Evolutionary conservation across 2,888 invertebrate species (phyloP).

Genomic region (Drosophila setosimentum): DNA sequence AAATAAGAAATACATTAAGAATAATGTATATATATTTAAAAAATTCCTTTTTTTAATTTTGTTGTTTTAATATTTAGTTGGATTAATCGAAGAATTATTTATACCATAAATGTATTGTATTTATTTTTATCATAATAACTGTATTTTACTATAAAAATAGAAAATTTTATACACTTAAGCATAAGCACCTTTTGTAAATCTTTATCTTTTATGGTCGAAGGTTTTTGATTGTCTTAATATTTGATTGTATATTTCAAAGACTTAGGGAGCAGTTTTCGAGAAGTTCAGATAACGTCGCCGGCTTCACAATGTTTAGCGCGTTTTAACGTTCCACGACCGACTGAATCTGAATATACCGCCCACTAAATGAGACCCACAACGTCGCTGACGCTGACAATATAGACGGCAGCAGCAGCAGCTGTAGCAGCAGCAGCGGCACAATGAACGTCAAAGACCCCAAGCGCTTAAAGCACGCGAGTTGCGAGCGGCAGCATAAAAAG

Average conservation of each 20-base stretch:
- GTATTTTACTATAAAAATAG: neutral
- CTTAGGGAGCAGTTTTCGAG: constrained; percentile 15
- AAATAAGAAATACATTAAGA: neutral
- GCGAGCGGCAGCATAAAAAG: constrained; percentile 65
- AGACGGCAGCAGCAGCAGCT: constrained; percentile 12
- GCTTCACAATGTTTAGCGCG: constrained; percentile 54
- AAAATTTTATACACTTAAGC: neutral
- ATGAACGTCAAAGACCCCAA: constrained; percentile 47
- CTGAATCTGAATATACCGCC: constrained; percentile 68
- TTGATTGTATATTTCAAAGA: constrained; percentile 9
- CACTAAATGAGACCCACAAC: constrained; percentile 52
- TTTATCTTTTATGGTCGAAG: constrained; percentile 12
- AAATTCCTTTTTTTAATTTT: too few species aligned
- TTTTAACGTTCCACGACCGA: constrained; percentile 61
- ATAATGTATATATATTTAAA: neutral
- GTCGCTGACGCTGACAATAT: constrained; percentile 17
- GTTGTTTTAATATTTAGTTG: neutral
- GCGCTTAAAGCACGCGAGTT: constrained; percentile 69
- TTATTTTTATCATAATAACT: neutral
- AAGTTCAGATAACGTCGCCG: constrained; percentile 44
- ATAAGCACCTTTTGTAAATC: constrained; percentile 13
- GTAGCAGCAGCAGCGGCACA: constrained; percentile 22
- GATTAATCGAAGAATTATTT: neutral
- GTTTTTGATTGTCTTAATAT: constrained; percentile 2
- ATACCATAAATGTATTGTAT: neutral